phyloP scores from a whole-genome alignment of 2,797 vertebrate genomes.

The Nasua narica region DNA sequence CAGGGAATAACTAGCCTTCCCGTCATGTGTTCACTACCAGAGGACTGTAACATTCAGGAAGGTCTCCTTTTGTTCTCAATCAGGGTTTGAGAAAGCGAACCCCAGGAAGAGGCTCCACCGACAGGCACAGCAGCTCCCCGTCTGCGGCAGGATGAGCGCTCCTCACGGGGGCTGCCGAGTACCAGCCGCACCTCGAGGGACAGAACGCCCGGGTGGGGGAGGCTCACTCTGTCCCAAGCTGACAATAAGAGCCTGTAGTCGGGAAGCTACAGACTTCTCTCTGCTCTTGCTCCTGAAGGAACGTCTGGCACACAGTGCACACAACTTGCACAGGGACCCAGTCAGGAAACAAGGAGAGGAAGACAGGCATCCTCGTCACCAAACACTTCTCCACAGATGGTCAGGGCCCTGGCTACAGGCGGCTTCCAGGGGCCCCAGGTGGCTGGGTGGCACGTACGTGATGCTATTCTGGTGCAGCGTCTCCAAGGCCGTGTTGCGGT shows the following conservation, averaged over 20 bases:
- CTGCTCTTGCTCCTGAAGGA: neutral
- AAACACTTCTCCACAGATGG: rapidly evolving
- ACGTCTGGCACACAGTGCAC: neutral
- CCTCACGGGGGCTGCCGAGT: neutral
- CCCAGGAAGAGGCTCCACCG: neutral
- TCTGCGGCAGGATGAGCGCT: neutral
- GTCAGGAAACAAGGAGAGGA: neutral
- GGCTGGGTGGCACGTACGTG: slow-evolving; percentile 86
- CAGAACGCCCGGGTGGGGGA: neutral
- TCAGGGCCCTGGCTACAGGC: rapidly evolving
- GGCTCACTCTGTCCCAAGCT: neutral
- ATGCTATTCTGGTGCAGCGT: slow-evolving; percentile 98
- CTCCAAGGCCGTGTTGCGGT: slow-evolving; percentile 95
- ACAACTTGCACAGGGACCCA: neutral
- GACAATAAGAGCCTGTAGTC: neutral
- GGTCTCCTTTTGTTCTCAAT: neutral
- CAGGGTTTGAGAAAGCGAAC: neutral
- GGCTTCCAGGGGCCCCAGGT: neutral
- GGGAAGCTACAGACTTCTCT: neutral
- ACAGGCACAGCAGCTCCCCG: neutral
- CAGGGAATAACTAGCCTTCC: neutral
- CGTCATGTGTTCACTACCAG: neutral
- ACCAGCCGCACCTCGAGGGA: neutral
- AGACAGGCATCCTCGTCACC: neutral
- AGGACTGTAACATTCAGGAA: neutral